These are phyloP conservation scores for Parapristionchus giblindavisi DNA, from an alignment of 2,888 invertebrate species.

Conservation along the genomic window DNA sequence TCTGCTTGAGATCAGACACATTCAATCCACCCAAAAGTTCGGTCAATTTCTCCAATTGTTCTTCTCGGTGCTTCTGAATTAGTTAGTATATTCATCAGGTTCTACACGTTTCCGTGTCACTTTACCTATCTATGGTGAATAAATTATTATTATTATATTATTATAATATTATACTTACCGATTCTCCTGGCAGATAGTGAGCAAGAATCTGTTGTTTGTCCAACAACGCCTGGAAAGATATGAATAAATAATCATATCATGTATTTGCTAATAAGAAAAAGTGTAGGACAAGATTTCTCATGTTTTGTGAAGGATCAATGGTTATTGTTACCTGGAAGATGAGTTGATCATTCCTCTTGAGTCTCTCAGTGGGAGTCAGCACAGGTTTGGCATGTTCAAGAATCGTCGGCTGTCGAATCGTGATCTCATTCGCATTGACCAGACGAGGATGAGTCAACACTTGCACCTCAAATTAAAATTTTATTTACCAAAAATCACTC, in stretches of 20 bases:
- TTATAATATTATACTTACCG: conserved; percentile 39
- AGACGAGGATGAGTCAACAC: conserved; percentile 67
- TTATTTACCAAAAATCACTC: background rate
- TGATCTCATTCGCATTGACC: conserved; percentile 67
- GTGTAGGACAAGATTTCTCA: background rate
- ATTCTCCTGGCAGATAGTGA: conserved; percentile 53
- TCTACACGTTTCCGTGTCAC: background rate
- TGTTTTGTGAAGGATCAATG: background rate
- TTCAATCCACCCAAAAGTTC: conserved; percentile 90
- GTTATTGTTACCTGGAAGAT: conserved; percentile 51
- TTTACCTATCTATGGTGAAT: too few species aligned
- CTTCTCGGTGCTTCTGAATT: conserved; percentile 55
- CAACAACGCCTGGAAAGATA: conserved; percentile 48
- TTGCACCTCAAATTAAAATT: conserved; percentile 50
- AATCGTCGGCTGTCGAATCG: conserved; percentile 67
- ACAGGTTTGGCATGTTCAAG: conserved; percentile 70
- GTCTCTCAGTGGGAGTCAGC: conserved; percentile 70
- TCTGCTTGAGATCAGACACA: conserved; percentile 77
- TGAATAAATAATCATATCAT: background rate
- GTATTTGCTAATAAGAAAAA: background rate
- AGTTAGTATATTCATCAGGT: background rate
- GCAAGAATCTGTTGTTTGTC: conserved; percentile 66
- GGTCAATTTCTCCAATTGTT: conserved; percentile 75
- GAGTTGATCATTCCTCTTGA: conserved; percentile 69
- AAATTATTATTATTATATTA: too few species aligned